These are phyloP conservation scores for Trematomus loennbergii DNA, from an alignment of 2,113 vertebrate genomes.

Conservation along the genomic window DNA sequence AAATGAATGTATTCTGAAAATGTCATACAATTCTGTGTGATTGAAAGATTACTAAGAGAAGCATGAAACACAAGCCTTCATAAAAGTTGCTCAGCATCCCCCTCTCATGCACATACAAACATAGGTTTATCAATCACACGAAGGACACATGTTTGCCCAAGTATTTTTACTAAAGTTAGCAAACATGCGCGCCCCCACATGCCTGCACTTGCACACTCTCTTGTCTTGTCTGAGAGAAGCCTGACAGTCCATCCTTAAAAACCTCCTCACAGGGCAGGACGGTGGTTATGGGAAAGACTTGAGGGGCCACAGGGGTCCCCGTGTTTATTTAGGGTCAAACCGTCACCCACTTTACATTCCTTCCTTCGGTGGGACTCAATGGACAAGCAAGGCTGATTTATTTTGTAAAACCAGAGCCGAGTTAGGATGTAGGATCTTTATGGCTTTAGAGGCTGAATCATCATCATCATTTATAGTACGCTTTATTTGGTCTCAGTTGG, in stretches of 20 bases:
- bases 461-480: slow-evolving; percentile 15
- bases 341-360: slow-evolving; percentile 65
- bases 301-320: slow-evolving; percentile 27
- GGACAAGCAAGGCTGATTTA: slow-evolving; percentile 59
- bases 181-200: slow-evolving; percentile 18
- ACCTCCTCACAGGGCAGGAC: background rate
- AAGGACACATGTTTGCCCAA: slow-evolving; percentile 10
- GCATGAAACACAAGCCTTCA: background rate
- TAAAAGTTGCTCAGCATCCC: background rate
- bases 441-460: slow-evolving; percentile 15
- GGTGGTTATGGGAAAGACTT: slow-evolving; percentile 16
- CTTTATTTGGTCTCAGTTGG: slow-evolving; percentile 38
- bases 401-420: slow-evolving; percentile 52
- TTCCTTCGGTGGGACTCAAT: slow-evolving; percentile 50
- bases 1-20: background rate
- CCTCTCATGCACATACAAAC: slow-evolving; percentile 6
- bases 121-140: slow-evolving; percentile 10
- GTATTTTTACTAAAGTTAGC: slow-evolving; percentile 22
- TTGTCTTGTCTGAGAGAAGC: slow-evolving; percentile 44
- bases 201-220: slow-evolving; percentile 5
- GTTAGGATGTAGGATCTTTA: slow-evolving; percentile 10
- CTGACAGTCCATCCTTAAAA: slow-evolving; percentile 28
- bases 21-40: slow-evolving; percentile 1
- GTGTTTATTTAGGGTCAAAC: slow-evolving; percentile 72
- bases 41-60: background rate